These are phyloP conservation scores for Sinodicranocentrus sp. DNA, from an alignment of 2,888 invertebrate species.

Conservation along the genomic window DNA sequence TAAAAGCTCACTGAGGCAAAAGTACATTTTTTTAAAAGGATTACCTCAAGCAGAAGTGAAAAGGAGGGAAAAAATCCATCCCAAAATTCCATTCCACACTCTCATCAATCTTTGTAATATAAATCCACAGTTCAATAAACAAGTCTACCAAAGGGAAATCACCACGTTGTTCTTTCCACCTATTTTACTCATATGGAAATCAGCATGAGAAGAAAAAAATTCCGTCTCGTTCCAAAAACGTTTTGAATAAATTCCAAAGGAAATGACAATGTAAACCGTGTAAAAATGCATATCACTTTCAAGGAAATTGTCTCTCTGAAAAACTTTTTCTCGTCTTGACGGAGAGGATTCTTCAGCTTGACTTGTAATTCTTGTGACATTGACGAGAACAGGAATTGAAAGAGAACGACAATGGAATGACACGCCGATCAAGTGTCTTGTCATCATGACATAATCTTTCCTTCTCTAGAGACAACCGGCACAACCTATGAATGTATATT, in stretches of 20 bases:
- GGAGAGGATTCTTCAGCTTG: conserved; percentile 16
- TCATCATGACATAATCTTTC: conserved; percentile 29
- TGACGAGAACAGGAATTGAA: conserved; percentile 34
- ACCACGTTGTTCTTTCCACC: no score
- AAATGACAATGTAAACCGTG: conserved; percentile 10
- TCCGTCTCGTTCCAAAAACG: no score
- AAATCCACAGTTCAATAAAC: no score
- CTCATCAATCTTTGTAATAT: no score
- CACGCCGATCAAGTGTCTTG: conserved; percentile 54
- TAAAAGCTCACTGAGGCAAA: no score
- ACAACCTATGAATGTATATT: not conserved
- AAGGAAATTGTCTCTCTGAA: not conserved
- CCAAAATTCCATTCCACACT: no score
- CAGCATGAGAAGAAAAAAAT: no score
- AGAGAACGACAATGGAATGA: conserved; percentile 35
- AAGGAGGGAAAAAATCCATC: no score
- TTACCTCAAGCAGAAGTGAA: no score
- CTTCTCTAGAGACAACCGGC: not conserved
- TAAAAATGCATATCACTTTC: conserved; percentile 16
- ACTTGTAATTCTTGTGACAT: conserved; percentile 28
- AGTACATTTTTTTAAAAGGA: no score
- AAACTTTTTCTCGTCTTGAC: conserved; percentile 18
- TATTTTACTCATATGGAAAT: no score
- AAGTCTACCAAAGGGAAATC: no score
- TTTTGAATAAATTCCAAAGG: conserved; percentile 28